Conservation (phyloP, 2,888 invertebrate species). For the Schizaphis graminum region DNA sequence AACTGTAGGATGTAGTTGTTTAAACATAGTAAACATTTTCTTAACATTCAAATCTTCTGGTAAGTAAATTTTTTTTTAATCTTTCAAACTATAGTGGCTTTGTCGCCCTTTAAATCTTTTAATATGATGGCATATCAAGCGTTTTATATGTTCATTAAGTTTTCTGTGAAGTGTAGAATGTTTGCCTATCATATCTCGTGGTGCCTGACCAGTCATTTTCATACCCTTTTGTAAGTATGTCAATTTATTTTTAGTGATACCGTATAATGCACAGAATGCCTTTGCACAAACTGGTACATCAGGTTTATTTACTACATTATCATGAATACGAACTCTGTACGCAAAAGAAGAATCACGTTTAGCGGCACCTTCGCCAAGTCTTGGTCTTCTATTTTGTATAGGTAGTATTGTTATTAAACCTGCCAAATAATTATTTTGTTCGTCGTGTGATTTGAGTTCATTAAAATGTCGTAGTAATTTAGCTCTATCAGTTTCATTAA, state of each 20-base stretch:
- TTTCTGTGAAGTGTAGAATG: background rate
- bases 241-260: conserved; percentile 21
- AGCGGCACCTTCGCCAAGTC: background rate
- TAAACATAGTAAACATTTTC: background rate
- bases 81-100: conserved; percentile 15
- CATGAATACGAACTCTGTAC: conserved; percentile 17
- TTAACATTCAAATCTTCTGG: background rate
- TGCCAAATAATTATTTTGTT: background rate
- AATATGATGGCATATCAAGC: background rate
- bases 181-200: conserved; percentile 17
- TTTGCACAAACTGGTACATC: conserved; percentile 24
- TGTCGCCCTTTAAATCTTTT: background rate
- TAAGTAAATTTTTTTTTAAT: conserved; percentile 12
- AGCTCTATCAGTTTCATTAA: conserved; percentile 5
- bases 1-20: background rate
- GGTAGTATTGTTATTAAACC: conserved; percentile 15
- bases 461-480: background rate
- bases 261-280: conserved; percentile 12
- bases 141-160: background rate
- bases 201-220: conserved; percentile 25
- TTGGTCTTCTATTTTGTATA: conserved; percentile 16
- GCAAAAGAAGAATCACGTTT: background rate
- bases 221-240: conserved; percentile 12
- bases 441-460: no score
- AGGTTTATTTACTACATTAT: background rate